Evolutionary conservation across 1,140 invertebrate genomes (phyloP), one percentile per base, ranked within the genome.

Genomic region (Oscheius sp.): DNA sequence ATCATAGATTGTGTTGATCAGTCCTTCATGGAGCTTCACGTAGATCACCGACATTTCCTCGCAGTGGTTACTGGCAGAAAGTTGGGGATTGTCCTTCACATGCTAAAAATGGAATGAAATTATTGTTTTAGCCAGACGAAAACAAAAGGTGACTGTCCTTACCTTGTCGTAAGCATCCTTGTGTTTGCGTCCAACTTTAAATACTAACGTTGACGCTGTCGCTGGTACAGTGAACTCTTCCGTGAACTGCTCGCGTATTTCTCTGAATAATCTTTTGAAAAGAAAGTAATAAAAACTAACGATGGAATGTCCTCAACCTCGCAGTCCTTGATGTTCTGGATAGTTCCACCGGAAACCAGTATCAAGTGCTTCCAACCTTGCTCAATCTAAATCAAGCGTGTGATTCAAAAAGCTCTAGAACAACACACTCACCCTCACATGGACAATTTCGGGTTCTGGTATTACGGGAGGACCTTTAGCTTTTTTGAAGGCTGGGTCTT

Each of bases 31-130:
- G 0, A 71, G 35, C 15, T 63, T 52, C 2, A 71, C 46, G 20
- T 71, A 71, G 38, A 71, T 71, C n/a, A 71, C 38, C 2, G 69
- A 46, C 69, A 71, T 71, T 52, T 71, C 69, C 7, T 71, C 69
- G 29, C 69, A 42, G 20, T 71, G 42, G 34, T 71, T 71, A 36
- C 68, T 70, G 32, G 38, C 28, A 23, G 15, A n/a, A 7, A n/a
- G 7, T n/a, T 42, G 7, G 38, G 38, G 38, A n/a, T 23, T 23
- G 7, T 55, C 23, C 23, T 7, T 23, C 7, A 55, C 49, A 55
- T 23, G 49, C 49, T 55, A 26, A 23, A 55, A 55, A 55, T 13
- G 38, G 10, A n/a, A 42, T 42, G 10, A 10, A 42, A 10, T 42
- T 42, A 42, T 42, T 10, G 10, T 10, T 42, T 42, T n/a, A 10